Percentiles rank a stretch among this genome's conserved stretches.
phyloP scores from a whole-genome alignment of 1,140 invertebrate species.

The Diabrotica undecimpunctata region DNA sequence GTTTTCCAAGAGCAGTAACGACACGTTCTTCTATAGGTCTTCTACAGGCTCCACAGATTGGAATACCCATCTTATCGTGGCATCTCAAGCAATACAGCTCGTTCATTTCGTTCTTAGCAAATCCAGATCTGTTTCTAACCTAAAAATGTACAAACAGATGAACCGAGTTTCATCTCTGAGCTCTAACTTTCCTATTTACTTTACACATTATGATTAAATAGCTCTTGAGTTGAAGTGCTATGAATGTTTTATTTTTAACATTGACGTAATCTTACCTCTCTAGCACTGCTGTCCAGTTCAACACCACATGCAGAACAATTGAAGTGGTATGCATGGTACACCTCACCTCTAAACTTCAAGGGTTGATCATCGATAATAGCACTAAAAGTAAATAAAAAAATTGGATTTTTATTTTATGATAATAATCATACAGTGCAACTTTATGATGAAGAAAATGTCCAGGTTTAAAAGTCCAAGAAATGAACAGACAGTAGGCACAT shows the following conservation, averaged over 20 bases:
- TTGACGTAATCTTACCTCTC: constrained; percentile 65
- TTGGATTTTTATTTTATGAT: neutral
- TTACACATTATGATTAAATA: too few relatives aligned
- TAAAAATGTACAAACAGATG: neutral
- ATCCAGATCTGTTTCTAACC: constrained; percentile 76
- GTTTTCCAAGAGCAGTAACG: constrained; percentile 95
- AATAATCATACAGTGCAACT: too few relatives aligned
- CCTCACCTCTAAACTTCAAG: constrained; percentile 91
- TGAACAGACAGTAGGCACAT: too few relatives aligned
- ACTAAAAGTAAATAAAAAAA: constrained; percentile 52
- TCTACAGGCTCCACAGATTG: constrained; percentile 95
- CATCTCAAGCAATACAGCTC: constrained; percentile 97
- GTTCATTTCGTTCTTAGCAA: constrained; percentile 89
- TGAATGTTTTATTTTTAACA: too few relatives aligned
- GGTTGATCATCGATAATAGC: constrained; percentile 96
- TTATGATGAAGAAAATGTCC: too few relatives aligned
- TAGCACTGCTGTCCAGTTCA: constrained; percentile 84
- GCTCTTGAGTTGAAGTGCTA: too few relatives aligned
- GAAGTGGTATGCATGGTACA: constrained; percentile 99
- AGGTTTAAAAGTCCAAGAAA: too few relatives aligned
- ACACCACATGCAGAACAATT: constrained; percentile 90
- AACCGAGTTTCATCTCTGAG: too few relatives aligned
- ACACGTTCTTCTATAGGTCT: constrained; percentile 95
- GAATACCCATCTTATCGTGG: constrained; percentile 98
- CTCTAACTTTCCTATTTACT: too few relatives aligned